Evolutionary conservation across 2,888 invertebrate genomes (phyloP).

Genomic region (Sarcophaga variegata): DNA sequence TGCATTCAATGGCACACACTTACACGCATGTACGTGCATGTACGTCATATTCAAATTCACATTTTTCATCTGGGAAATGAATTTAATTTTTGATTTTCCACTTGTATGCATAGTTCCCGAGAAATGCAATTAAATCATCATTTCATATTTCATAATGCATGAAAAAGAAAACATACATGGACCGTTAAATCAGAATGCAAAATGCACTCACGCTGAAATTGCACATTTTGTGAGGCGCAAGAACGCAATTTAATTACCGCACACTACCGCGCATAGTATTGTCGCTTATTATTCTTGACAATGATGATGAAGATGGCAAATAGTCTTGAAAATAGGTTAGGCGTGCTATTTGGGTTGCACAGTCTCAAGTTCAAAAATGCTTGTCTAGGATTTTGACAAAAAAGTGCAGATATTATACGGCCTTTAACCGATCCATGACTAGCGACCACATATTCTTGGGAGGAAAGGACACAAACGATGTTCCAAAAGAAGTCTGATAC

Average conservation of each 20-base stretch:
- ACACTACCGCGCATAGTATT: slow-evolving; percentile 48
- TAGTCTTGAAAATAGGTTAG: no score
- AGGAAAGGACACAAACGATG: no score
- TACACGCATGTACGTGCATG: not conserved
- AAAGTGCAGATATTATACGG: no score
- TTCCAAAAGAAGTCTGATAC: no score
- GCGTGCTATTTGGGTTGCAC: no score
- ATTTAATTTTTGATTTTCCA: slow-evolving; percentile 80
- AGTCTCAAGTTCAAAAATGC: not conserved
- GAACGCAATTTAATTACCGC: slow-evolving; percentile 46
- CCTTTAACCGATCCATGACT: no score
- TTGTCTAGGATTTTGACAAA: not conserved
- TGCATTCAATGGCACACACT: no score
- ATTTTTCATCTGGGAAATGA: slow-evolving; percentile 2
- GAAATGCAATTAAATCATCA: slow-evolving; percentile 78
- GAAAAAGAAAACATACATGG: slow-evolving; percentile 68
- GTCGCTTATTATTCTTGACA: not conserved
- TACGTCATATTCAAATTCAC: slow-evolving; percentile 6
- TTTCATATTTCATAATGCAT: slow-evolving; percentile 76
- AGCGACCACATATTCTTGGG: no score
- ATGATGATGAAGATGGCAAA: no score
- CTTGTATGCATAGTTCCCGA: slow-evolving; percentile 80
- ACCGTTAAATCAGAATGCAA: slow-evolving; percentile 67
- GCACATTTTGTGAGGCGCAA: slow-evolving; percentile 54
- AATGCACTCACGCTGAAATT: slow-evolving; percentile 67